Evolutionary conservation across 2,888 invertebrate genomes (phyloP), one percentile per base, ranked within the genome.

Genomic region (Aleiodes alternator): DNA sequence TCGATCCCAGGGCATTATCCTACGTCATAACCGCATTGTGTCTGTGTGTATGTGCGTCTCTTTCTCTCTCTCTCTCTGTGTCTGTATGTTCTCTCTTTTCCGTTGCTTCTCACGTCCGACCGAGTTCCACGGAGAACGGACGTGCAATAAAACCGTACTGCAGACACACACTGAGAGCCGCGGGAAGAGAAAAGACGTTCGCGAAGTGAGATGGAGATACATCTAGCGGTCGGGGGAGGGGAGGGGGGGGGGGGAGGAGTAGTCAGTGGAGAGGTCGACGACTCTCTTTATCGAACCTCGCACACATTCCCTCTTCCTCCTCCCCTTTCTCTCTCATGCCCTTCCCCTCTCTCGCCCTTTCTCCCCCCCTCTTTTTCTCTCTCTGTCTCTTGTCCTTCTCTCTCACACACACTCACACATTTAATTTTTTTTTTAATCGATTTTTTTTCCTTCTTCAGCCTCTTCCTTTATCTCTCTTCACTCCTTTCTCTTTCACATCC

Each of bases 241-340:
- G 6, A 7, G 8, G 3, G 14, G 16, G 48, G 43, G 43, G 11
- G 14, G 29, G 53, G 76, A 75, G 70, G 77, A 59, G 43, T 61
- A 59, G 59, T 79, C 34, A 34, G 43, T 43, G 43, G 76, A 80
- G 76, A 79, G 80, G 79, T 79, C 80, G 79, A 81, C 77, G 80
- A 80, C 77, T 80, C 77, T 80, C 78, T 34, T 23, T 56, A 77
- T 78, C 72, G 72, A 66, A 50, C 75, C 38, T 7, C 5, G 11
- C 43, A 43, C 43, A 43, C 43, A 43, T 43, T 9, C 43, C 50
- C 71, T 48, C 51, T 59, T 56, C 55, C 43, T 48, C 23, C 23
- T 2, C 23, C 23, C 23, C 23, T n/a, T n/a, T n/a, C n/a, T n/a
- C n/a, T n/a, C n/a, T n/a, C n/a, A n/a, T n/a, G n/a, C 43, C 38